These are phyloP conservation scores for Centropyge bicolor DNA, from an alignment of 2,797 vertebrate species.

Conservation along the genomic window DNA sequence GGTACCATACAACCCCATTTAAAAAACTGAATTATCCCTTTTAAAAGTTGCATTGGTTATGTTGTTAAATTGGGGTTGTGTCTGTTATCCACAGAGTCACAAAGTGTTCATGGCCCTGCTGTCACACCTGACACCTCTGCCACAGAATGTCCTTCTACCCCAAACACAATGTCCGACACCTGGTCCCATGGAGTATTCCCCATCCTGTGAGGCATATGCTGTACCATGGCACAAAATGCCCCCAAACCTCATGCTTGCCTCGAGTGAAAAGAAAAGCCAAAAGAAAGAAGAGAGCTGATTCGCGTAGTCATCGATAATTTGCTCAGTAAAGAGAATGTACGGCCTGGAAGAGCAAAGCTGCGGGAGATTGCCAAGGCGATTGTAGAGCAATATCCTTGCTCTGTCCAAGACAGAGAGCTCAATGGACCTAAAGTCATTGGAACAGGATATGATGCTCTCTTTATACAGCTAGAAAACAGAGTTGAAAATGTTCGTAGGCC, in stretches of 20 bases:
- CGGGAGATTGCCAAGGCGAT: conserved; percentile 3
- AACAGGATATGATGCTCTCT: conserved; percentile 12
- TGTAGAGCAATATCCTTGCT: conserved; percentile 32
- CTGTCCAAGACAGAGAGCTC: conserved; percentile 31
- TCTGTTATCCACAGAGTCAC: conserved; percentile 18
- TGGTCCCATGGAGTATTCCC: conserved; percentile 7
- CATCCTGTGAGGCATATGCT: conserved; percentile 8
- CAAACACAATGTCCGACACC: conserved; percentile 5
- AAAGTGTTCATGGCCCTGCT: not conserved
- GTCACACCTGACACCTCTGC: not conserved
- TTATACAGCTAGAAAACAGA: conserved; percentile 27
- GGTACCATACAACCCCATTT: too few relatives aligned
- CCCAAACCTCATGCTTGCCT: conserved; percentile 23
- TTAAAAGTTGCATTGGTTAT: not conserved
- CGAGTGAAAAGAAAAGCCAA: conserved; percentile 27
- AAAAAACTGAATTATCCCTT: too few relatives aligned
- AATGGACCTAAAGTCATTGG: conserved; percentile 4
- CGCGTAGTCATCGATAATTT: conserved; percentile 15
- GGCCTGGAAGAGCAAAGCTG: conserved; percentile 36
- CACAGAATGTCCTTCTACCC: not conserved
- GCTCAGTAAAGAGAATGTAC: conserved; percentile 9
- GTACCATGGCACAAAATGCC: conserved; percentile 42
- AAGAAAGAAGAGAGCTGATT: conserved; percentile 40
- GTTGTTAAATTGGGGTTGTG: conserved; percentile 13
- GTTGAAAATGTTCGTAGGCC: conserved; percentile 6